Conservation (phyloP, 2,113 vertebrate species). For the Astur gentilis region DNA sequence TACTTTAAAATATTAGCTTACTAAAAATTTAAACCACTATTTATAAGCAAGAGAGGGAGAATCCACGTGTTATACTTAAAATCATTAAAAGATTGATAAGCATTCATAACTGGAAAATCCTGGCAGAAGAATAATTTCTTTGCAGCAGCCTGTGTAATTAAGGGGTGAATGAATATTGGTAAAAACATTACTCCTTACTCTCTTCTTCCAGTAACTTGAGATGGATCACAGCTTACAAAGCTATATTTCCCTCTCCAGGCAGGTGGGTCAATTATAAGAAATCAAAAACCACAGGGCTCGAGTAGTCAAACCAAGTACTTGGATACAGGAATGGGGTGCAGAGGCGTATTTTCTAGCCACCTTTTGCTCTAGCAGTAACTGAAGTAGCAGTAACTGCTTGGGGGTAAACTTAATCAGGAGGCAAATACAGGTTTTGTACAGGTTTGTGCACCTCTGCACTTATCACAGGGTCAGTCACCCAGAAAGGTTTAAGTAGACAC, state of each 20-base stretch:
- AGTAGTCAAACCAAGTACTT: accelerated
- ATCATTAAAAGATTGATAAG: not conserved
- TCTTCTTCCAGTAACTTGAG: not conserved
- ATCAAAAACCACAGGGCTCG: not conserved
- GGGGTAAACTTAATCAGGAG: not conserved
- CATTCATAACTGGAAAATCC: not conserved
- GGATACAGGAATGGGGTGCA: accelerated
- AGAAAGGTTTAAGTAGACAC: not conserved
- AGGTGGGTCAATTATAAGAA: not conserved
- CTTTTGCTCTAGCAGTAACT: not conserved
- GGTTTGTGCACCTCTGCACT: not conserved
- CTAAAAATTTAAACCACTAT: not conserved
- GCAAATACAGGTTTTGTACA: not conserved
- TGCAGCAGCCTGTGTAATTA: not conserved
- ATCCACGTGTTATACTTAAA: not conserved
- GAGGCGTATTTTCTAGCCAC: not conserved
- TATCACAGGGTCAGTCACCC: not conserved
- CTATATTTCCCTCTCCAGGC: not conserved
- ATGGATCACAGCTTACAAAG: not conserved
- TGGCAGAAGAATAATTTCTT: not conserved
- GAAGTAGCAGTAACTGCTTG: not conserved
- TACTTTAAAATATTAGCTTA: slow-evolving; percentile 19
- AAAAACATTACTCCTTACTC: not conserved
- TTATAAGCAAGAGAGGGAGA: not conserved
- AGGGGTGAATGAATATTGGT: not conserved